Base-by-base conservation (phyloP, 2,113 vertebrate species). In the Meriones unguiculatus region DNA sequence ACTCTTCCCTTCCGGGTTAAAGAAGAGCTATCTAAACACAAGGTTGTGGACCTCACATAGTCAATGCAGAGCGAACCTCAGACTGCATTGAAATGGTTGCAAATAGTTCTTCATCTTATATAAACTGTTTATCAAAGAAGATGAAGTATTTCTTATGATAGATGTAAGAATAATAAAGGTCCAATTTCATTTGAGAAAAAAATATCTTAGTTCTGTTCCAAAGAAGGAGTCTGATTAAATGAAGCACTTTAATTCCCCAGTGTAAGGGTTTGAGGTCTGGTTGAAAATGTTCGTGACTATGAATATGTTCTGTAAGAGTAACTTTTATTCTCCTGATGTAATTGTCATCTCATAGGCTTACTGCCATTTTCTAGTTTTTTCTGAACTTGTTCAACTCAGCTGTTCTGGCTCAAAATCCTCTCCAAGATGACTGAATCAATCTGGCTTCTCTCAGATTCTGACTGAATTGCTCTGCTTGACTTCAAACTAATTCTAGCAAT, bases 111-210 rank as follows among this genome's bases (percentile, higher is more conserved):
- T 14, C 54, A 76, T 69, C 72, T 88, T 80, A 87, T 67, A 46
- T 65, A 90, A 96, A 64, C 38, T 1, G 13, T 46, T 80, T 94
- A 96, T 77, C 50, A 81, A 81, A 93, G 84, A 90, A 69, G 64
- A 38, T 6, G 90, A 30, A 2, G n/a, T 15, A 35, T 82, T 62
- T 82, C 18, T 50, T 91, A 64, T 62, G n/a, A 14, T 32, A 81
- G 41, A 94, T 72, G 12, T 93, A 89, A 87, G 91, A 75, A 89
- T 89, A 95, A 89, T 92, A 93, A 80, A 84, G 0, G 8, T 17
- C 15, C 2, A n/a, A 24, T 75, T 95, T 96, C 28, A n/a, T 75
- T 93, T 87, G 50, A 4, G 32, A 72, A 70, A 82, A 86, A 75
- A 57, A 57, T 80, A 41, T 75, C 18, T 76, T 9, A 57, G n/a